Conservation (phyloP, 2,797 vertebrate species). For the Anguilla megastoma region DNA sequence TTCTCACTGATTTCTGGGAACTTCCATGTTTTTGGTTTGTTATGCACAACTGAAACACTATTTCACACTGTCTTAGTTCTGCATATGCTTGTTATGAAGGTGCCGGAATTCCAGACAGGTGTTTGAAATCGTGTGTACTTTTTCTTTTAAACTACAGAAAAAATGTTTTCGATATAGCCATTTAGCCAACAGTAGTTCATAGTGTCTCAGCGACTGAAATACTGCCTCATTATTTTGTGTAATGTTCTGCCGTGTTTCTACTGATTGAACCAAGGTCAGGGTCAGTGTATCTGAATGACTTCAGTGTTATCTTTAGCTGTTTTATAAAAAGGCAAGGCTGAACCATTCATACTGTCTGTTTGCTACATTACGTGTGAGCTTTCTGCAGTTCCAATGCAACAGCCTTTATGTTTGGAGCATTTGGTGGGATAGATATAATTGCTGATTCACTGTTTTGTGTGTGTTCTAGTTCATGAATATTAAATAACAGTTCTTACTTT, state of each 20-base stretch:
- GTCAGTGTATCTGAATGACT: background rate
- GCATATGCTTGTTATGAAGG: background rate
- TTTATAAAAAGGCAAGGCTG: background rate
- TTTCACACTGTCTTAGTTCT: background rate
- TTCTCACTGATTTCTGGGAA: background rate
- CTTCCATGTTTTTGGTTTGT: background rate
- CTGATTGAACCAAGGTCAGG: background rate
- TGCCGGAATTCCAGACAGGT: background rate
- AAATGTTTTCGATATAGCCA: background rate
- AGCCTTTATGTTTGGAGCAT: background rate
- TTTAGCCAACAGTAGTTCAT: background rate
- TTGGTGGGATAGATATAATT: background rate
- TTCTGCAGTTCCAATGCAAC: background rate
- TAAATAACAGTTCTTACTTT: background rate
- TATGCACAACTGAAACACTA: background rate
- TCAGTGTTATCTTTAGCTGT: background rate
- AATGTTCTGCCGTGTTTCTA: background rate
- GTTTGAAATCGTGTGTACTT: background rate
- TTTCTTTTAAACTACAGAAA: background rate
- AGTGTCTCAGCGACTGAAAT: background rate
- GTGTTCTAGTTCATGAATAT: background rate
- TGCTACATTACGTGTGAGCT: background rate
- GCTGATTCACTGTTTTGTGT: background rate
- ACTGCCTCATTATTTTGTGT: background rate
- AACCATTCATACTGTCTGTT: background rate